These are phyloP conservation scores for Dermochelys coriacea DNA, from an alignment of 2,797 vertebrate genomes.

Conservation along the genomic window DNA sequence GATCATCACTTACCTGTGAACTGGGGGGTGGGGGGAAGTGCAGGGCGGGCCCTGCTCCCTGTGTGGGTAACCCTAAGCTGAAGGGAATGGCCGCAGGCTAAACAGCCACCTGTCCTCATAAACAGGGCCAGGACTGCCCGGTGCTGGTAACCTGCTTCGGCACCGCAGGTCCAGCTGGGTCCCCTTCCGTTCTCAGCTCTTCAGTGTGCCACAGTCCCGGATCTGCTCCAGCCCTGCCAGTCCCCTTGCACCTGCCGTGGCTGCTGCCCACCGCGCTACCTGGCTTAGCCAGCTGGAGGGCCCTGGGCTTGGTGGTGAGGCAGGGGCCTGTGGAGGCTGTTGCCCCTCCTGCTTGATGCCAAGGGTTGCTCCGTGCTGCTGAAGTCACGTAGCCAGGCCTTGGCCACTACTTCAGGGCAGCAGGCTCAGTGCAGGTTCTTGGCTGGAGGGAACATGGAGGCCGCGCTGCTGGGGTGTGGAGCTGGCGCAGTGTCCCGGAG, in stretches of 20 bases:
- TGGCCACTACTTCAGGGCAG: too few species aligned
- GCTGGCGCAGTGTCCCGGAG: background rate
- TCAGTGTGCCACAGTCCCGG: too few species aligned
- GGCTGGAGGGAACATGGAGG: background rate
- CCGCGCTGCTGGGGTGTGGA: background rate
- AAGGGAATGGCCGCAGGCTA: background rate
- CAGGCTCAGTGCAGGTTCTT: background rate
- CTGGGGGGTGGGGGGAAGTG: too few species aligned
- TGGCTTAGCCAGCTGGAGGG: background rate
- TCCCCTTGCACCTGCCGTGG: too few species aligned
- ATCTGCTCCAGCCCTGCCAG: background rate
- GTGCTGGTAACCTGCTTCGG: too few species aligned
- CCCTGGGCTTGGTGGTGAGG: too few species aligned
- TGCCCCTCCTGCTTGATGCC: accelerated
- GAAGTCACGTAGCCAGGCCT: background rate
- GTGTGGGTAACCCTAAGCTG: background rate
- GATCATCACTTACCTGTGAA: background rate
- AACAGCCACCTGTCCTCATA: background rate
- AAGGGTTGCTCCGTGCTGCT: accelerated
- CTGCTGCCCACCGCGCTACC: background rate
- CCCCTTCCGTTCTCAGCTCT: too few species aligned
- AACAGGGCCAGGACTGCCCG: background rate
- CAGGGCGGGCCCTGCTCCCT: background rate
- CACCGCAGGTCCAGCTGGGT: too few species aligned
- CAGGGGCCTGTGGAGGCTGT: background rate